phyloP scores from a whole-genome alignment of 2,113 vertebrate genomes.

The Halcyon senegalensis region DNA sequence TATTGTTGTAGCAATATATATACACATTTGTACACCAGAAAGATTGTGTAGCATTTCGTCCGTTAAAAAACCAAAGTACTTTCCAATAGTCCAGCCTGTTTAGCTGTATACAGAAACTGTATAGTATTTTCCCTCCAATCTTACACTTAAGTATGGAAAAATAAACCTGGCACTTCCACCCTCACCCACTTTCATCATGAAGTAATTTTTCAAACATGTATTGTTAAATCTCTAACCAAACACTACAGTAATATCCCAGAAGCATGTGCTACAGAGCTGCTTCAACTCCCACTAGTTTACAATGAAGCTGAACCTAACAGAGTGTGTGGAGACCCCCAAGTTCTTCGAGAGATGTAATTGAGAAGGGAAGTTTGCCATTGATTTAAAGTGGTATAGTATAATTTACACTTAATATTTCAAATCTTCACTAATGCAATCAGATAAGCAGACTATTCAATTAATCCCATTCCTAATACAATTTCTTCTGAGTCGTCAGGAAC shows the following conservation, averaged over 20 bases:
- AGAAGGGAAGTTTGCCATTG: neutral
- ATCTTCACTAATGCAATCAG: neutral
- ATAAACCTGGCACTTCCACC: neutral
- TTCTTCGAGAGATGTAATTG: neutral
- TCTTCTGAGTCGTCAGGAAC: neutral
- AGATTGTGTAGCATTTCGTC: neutral
- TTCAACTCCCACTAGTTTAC: neutral
- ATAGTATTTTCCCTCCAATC: neutral
- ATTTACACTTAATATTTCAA: neutral
- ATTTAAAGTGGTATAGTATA: neutral
- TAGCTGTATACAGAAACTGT: neutral
- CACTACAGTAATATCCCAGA: neutral
- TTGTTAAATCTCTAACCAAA: neutral
- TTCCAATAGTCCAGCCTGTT: neutral
- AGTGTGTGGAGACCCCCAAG: no score
- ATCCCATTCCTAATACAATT: neutral
- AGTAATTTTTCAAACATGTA: neutral
- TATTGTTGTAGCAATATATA: neutral
- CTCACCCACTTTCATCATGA: neutral
- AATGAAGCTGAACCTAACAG: neutral
- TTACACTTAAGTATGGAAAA: neutral
- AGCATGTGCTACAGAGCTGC: neutral
- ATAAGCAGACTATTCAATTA: constrained; percentile 43
- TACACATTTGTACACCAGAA: neutral
- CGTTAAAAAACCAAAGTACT: neutral